Conservation (phyloP, 2,113 vertebrate species). For the Isurus oxyrinchus region DNA sequence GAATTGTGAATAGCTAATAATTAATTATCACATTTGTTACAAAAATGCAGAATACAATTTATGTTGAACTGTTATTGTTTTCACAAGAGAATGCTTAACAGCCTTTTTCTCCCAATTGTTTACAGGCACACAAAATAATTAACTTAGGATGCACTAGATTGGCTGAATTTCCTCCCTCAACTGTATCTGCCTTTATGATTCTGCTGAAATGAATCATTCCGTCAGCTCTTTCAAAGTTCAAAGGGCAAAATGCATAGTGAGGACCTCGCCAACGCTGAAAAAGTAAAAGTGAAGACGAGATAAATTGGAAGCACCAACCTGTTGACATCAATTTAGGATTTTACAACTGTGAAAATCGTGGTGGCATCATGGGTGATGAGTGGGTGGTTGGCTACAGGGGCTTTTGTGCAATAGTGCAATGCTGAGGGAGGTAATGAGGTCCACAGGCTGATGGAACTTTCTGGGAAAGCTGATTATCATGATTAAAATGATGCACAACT, state of each 20-base stretch:
- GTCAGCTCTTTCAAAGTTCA: neutral
- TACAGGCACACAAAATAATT: neutral
- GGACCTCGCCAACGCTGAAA: neutral
- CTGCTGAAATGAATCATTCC: neutral
- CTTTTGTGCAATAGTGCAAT: neutral
- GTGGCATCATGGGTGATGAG: neutral
- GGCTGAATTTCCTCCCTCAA: neutral
- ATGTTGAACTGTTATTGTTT: neutral
- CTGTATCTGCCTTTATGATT: neutral
- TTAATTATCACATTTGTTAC: neutral
- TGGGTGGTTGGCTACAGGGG: neutral
- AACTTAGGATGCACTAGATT: neutral
- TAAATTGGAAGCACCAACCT: neutral
- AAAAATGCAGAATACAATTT: neutral
- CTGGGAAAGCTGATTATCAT: neutral
- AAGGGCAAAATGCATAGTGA: neutral
- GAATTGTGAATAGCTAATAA: neutral
- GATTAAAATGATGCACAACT: neutral
- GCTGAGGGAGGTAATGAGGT: neutral
- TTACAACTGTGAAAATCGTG: neutral
- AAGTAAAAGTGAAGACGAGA: neutral
- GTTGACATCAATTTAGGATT: neutral
- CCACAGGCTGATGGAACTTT: neutral
- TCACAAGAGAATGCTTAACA: neutral
- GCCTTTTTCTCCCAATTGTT: neutral